A percentile compares a stretch with the other conserved stretches of the same genome.
Evolutionary conservation across 2,888 invertebrate genomes (phyloP).

Genomic region (Phalera bucephala): DNA sequence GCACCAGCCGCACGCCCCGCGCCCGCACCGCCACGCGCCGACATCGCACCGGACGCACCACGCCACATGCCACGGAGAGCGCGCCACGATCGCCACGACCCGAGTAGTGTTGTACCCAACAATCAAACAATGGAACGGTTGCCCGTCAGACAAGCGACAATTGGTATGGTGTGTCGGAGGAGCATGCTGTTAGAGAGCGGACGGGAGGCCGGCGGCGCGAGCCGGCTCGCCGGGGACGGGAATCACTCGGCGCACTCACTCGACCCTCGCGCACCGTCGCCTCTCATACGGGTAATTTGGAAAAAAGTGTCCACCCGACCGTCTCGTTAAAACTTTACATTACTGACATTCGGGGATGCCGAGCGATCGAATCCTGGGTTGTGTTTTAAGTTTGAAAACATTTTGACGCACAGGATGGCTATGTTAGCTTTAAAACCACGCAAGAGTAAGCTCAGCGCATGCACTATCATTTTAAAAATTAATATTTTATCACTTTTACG

Average conservation of each 20-base stretch:
- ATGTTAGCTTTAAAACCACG: conserved; percentile 61
- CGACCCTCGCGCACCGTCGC: conserved; percentile 37
- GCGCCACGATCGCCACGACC: conserved; percentile 83
- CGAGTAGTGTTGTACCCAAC: conserved; percentile 84
- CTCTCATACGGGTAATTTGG: conserved; percentile 46
- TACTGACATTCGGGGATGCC: conserved; percentile 51
- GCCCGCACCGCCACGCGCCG: conserved; percentile 24
- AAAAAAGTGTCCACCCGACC: conserved; percentile 74
- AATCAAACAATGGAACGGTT: conserved; percentile 84
- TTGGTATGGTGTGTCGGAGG: conserved; percentile 76
- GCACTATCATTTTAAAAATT: conserved; percentile 59
- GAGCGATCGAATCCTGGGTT: conserved; percentile 42
- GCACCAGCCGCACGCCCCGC: conserved; percentile 35
- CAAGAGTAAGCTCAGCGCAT: conserved; percentile 61
- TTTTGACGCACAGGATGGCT: conserved; percentile 58
- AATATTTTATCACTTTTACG: conserved; percentile 28
- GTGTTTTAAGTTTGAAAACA: conserved; percentile 51
- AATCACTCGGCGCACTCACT: conserved; percentile 41
- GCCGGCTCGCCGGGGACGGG: conserved; percentile 41
- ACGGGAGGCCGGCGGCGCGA: conserved; percentile 63
- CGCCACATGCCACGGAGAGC: conserved; percentile 69
- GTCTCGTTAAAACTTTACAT: conserved; percentile 32
- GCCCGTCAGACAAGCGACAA: conserved; percentile 84
- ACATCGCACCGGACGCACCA: conserved; percentile 36
- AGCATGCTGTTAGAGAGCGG: conserved; percentile 81